These are phyloP conservation scores for Sitta carolinensis DNA, from an alignment of 2,797 vertebrate genomes.

Conservation along the genomic window DNA sequence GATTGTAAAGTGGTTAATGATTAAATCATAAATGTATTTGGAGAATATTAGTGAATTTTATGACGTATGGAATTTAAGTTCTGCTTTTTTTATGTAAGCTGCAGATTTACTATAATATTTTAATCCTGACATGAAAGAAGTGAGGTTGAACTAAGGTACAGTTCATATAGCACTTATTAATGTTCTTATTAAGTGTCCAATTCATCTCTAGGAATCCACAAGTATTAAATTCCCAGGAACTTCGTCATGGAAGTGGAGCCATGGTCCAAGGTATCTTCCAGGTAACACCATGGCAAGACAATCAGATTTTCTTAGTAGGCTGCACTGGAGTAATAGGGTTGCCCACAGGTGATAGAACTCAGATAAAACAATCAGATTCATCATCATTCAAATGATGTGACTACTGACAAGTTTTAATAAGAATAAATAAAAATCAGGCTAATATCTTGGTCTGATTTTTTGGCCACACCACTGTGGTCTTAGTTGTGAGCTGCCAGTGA, in stretches of 20 bases:
- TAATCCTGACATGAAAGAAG: neutral
- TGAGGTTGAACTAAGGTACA: neutral
- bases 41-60: neutral
- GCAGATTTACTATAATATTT: neutral
- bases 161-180: neutral
- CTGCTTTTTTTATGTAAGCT: neutral
- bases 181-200: neutral
- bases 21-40: neutral
- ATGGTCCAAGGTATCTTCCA: neutral
- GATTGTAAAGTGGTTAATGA: neutral
- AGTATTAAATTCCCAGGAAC: neutral
- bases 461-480: neutral
- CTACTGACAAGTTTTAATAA: neutral
- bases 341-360: neutral
- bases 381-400: neutral
- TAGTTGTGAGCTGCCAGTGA: neutral
- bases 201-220: neutral
- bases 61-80: neutral
- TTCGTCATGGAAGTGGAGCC: neutral
- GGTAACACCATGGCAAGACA: neutral
- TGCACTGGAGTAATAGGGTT: neutral
- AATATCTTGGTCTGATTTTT: neutral
- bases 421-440: neutral
- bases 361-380: neutral
- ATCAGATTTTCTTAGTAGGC: neutral